phyloP scores from a whole-genome alignment of 2,888 invertebrate species.

The Drosophila ustulata region DNA sequence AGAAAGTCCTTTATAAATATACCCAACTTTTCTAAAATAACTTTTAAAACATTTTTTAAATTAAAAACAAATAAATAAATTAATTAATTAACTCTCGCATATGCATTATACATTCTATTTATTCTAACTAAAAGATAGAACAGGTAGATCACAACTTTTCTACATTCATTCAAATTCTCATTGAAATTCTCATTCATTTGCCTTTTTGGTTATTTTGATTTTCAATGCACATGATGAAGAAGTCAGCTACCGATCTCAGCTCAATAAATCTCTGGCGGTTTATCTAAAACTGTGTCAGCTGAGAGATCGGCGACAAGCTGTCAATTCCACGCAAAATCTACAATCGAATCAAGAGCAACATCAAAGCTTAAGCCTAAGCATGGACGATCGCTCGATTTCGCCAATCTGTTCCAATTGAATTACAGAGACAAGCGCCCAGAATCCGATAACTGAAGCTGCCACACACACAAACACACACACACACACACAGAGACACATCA shows the following conservation, averaged over 20 bases:
- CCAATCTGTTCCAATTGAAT: conserved; percentile 52
- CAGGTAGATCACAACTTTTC: no score
- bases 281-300: conserved; percentile 9
- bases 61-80: no score
- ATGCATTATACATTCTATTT: no score
- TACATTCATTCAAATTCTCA: no score
- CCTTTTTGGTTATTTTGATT: background rate
- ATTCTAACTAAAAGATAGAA: no score
- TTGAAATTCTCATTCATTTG: no score
- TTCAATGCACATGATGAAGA: background rate
- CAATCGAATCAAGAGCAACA: conserved; percentile 7
- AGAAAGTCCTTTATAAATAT: no score
- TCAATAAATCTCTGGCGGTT: background rate
- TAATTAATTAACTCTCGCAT: no score
- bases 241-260: background rate
- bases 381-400: conserved; percentile 45
- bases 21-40: no score
- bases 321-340: conserved; percentile 22
- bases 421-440: conserved; percentile 6
- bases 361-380: conserved; percentile 4
- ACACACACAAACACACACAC: conserved; percentile 1
- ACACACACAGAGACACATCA: conserved; percentile 22
- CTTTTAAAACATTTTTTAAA: no score
- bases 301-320: background rate
- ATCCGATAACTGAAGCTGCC: conserved; percentile 3